Conservation (phyloP, 2,113 vertebrate species). For the Malaclemys terrapin region DNA sequence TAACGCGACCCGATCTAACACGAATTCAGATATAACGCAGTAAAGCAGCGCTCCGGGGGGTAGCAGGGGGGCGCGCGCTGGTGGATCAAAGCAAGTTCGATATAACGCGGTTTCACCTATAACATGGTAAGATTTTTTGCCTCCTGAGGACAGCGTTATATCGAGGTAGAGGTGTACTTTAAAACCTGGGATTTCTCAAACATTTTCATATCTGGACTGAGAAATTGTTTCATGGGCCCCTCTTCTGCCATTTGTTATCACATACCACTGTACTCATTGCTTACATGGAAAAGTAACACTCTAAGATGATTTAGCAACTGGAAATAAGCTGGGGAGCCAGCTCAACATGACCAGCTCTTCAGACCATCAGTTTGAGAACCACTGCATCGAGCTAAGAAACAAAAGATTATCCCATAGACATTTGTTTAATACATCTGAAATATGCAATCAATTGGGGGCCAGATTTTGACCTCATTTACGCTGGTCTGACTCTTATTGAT, state of each 20-base stretch:
- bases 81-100: no score
- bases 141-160: no score
- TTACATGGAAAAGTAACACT: slow-evolving; percentile 61
- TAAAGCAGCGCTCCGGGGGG: no score
- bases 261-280: slow-evolving; percentile 43
- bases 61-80: no score
- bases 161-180: neutral
- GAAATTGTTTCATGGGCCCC: slow-evolving; percentile 51
- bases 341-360: slow-evolving; percentile 72
- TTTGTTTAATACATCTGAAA: slow-evolving; percentile 74
- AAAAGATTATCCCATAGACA: slow-evolving; percentile 54
- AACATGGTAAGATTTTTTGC: no score
- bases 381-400: slow-evolving; percentile 71
- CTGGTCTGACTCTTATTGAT: slow-evolving; percentile 24
- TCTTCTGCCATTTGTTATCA: neutral
- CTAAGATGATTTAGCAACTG: slow-evolving; percentile 72
- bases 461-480: slow-evolving; percentile 68
- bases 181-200: slow-evolving; percentile 60
- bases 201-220: slow-evolving; percentile 61
- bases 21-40: no score
- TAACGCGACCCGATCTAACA: no score
- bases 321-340: slow-evolving; percentile 72
- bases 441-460: slow-evolving; percentile 66
- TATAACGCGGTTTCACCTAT: no score
- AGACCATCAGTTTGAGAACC: slow-evolving; percentile 33